Base-by-base conservation (phyloP, 2,888 invertebrate genomes). In the Trypoxylon attenuatum region DNA sequence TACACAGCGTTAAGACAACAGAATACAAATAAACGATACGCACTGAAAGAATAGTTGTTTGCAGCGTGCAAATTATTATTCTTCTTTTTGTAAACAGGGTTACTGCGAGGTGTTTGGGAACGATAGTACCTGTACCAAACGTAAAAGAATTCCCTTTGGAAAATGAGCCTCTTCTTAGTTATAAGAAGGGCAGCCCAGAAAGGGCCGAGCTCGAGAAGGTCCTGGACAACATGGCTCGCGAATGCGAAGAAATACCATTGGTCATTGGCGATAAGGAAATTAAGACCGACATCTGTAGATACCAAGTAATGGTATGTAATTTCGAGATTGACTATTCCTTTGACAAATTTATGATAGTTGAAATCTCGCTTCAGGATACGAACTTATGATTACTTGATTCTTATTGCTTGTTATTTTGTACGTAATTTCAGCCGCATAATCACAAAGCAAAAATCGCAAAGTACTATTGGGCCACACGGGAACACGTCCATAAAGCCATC, bases 181-280 rank as follows among this genome's bases (percentile, higher is more conserved):
- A 98, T 88, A 89, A 92, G 67, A 92, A 93, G 67, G 94, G 94
- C 46, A 96, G 96, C 69, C 87, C 90, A 55, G 98, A 99, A 87
- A 91, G 97, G 58, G 87, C 88, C 50, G 92, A 91, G 43, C 88
- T 99, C 25, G 90, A 92, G 72, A 89, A 89, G 49, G 93, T 93
- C 43, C 87, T 99, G 39, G 88, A 91, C 65, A 88, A 91, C 63
- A 91, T 92, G 70, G 88, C 92, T 8, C 87, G 88, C 19, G 89
- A 89, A 57, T 91, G 92, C 60, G 93, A 94, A 82, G 98, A 99
- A 73, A 92, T 99, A 63, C 99, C 99, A 5, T 94, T 99, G 84
- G 92, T 98, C n/a, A 96, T 99, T 84, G 99, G 98, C n/a, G 94
- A 94, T 74, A 91, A 98, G 87, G 93, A 93, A 83, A 92, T 94